Evolutionary conservation across 2,888 invertebrate species (phyloP).

Genomic region (Lathronympha strigana): DNA sequence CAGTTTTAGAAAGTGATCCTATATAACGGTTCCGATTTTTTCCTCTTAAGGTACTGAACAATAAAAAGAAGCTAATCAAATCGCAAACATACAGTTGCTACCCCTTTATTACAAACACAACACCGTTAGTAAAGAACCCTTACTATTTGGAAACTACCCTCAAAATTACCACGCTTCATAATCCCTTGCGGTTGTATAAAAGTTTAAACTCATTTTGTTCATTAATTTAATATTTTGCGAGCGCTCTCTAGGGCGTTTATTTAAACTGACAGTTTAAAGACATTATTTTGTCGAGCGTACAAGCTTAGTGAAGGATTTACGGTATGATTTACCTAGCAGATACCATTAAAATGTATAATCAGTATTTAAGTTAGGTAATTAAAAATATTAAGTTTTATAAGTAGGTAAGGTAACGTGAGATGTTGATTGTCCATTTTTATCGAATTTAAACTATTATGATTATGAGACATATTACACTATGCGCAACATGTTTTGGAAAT

Average conservation of each 20-base stretch:
- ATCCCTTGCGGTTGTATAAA: neutral
- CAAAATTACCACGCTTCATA: conserved; percentile 2
- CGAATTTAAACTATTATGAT: too few relatives aligned
- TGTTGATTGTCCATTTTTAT: too few relatives aligned
- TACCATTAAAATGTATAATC: neutral
- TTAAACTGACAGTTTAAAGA: neutral
- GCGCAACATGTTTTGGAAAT: too few relatives aligned
- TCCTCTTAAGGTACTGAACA: too few relatives aligned
- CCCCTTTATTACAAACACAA: neutral
- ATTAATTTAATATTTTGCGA: conserved; percentile 18
- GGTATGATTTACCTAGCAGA: neutral
- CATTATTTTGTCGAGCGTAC: neutral
- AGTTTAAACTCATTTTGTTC: conserved; percentile 6
- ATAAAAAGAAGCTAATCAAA: neutral
- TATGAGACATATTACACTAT: too few relatives aligned
- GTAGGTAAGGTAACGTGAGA: too few relatives aligned
- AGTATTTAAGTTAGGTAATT: too few relatives aligned
- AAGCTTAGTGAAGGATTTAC: neutral
- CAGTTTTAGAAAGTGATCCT: too few relatives aligned
- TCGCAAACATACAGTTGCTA: neutral
- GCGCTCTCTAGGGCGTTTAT: neutral
- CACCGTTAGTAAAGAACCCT: neutral
- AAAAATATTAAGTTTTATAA: too few relatives aligned
- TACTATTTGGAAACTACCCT: neutral
- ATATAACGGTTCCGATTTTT: too few relatives aligned